Conservation (phyloP, 2,113 vertebrate species). For the Fukomys damarensis region DNA sequence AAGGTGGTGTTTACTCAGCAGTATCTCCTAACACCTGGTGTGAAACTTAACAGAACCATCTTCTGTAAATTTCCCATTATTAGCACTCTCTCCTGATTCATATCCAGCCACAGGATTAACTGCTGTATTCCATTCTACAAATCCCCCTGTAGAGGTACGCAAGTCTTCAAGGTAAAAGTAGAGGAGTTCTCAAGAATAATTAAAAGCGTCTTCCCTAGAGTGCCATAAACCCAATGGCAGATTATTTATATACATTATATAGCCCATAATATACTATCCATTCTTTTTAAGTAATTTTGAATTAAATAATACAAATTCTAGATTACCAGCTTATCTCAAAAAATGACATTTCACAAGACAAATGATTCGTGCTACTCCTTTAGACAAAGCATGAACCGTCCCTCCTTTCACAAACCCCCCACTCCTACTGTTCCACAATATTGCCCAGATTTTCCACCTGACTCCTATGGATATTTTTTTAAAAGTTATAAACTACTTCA, state of each 20-base stretch:
- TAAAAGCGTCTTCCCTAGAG: neutral
- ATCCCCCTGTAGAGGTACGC: neutral
- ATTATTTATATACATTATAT: neutral
- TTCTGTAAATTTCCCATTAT: neutral
- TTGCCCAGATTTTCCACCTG: neutral
- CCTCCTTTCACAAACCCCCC: neutral
- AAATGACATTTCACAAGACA: neutral
- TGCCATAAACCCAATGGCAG: neutral
- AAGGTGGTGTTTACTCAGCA: neutral
- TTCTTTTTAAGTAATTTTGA: constrained; percentile 39
- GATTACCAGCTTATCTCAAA: constrained; percentile 1
- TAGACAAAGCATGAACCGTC: neutral
- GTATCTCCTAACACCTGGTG: neutral
- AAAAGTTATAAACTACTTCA: neutral
- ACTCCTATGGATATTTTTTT: neutral
- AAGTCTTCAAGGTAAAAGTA: neutral
- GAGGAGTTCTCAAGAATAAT: neutral
- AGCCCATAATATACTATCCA: neutral
- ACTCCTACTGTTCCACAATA: neutral
- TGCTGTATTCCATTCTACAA: neutral
- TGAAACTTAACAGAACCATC: neutral
- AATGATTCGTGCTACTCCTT: neutral
- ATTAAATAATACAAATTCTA: constrained; percentile 30
- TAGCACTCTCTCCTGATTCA: neutral
- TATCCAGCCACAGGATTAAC: neutral